A percentile compares a stretch with the other conserved stretches of the same genome.
Evolutionary conservation across 2,888 invertebrate species (phyloP).

Genomic region (Cyrtodaria siliqua): DNA sequence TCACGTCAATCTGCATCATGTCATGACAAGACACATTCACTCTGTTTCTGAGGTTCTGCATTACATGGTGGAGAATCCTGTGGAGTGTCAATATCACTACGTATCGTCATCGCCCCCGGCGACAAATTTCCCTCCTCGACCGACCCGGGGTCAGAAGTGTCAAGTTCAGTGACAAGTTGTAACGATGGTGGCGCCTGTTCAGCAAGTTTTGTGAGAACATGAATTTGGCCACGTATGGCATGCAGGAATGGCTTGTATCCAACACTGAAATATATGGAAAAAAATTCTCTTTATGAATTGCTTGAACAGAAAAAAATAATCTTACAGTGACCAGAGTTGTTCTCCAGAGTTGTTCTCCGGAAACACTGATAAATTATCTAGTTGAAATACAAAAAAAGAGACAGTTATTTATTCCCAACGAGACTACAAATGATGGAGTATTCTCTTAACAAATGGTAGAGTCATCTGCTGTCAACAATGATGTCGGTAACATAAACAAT

Average conservation of each 20-base stretch:
- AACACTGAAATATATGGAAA: conserved; percentile 80
- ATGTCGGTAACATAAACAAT: too few relatives aligned
- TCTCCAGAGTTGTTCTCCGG: too few relatives aligned
- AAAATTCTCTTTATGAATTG: too few relatives aligned
- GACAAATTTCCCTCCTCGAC: conserved; percentile 77
- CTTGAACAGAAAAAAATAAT: too few relatives aligned
- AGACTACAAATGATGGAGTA: too few relatives aligned
- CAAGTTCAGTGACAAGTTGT: conserved; percentile 57
- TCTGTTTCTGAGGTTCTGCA: conserved; percentile 61
- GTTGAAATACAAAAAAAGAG: too few relatives aligned
- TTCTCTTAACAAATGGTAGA: too few relatives aligned
- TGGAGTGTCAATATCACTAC: conserved; percentile 57
- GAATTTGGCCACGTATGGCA: conserved; percentile 79
- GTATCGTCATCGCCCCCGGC: conserved; percentile 76
- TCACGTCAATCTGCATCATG: background rate
- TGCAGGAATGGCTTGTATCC: conserved; percentile 85
- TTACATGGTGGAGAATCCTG: conserved; percentile 48
- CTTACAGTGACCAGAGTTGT: too few relatives aligned
- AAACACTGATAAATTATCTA: too few relatives aligned
- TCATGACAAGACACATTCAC: conserved; percentile 75
- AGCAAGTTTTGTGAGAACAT: conserved; percentile 77
- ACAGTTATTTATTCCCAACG: too few relatives aligned
- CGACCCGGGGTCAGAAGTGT: conserved; percentile 42
- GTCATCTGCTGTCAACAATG: too few relatives aligned
- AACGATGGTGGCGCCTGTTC: conserved; percentile 78